Base-by-base conservation (phyloP, 2,113 vertebrate species). In the Hassar affinis region DNA sequence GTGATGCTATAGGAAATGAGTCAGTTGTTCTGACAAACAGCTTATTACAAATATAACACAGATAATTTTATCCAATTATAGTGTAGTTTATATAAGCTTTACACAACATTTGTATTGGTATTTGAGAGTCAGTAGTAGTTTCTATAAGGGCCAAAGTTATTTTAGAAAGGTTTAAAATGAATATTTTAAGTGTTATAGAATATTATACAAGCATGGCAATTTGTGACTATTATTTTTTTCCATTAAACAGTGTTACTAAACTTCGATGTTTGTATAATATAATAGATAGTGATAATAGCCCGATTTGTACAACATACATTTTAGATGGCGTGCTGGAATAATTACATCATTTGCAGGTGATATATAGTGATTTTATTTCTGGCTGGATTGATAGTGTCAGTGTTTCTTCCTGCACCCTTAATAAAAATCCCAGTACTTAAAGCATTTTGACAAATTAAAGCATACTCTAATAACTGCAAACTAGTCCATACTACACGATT, bases 1-100 rank as follows among this genome's bases (percentile, higher is more conserved):
- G 56, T 64, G 56, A 27, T 59, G 57, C 18, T 56, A 82, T n/a
- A 51, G 59, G 49, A 66, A 52, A 74, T 45, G 47, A 77, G 45
- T 62, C n/a, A 25, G 42, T 64, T 33, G 25, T 69, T 56, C 54
- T 77, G 27, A 83, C 54, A 59, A 15, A 9, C 35, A 59, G 54
- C 54, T 45, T 27, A 45, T 27, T 27, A 2, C 6, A 42, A 42
- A 42, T 42, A 42, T 42, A 42, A 42, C 6, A 42, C n/a, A n/a
- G n/a, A n/a, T n/a, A n/a, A n/a, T n/a, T n/a, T n/a, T n/a, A n/a
- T n/a, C n/a, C n/a, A n/a, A n/a, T n/a, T n/a, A n/a, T n/a, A n/a
- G 15, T 47, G 69, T 68, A 66, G 18, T 54, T 35, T 56, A 56
- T 38, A 56, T 77, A 56, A 56, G 33, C 18, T 77, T 77, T 22